A percentile compares a stretch with the other conserved stretches of the same genome.
Evolutionary conservation across 2,888 invertebrate species (phyloP).

Genomic region (Coelogynopora nodosa): DNA sequence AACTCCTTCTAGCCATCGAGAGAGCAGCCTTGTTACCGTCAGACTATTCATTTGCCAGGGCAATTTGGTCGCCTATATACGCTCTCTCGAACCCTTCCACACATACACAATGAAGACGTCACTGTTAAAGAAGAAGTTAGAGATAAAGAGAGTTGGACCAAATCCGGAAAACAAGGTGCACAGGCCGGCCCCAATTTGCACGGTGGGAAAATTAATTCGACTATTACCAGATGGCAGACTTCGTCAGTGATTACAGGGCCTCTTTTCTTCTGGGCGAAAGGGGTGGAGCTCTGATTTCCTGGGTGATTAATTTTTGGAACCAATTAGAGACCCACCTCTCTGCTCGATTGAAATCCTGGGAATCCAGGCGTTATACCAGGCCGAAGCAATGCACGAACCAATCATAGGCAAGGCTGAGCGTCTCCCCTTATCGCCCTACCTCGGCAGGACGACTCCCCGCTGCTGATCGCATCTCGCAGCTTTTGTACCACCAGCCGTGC

Average conservation of each 20-base stretch:
- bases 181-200: background rate
- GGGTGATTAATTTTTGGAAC: conserved; percentile 15
- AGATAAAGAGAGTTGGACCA: background rate
- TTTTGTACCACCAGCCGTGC: background rate
- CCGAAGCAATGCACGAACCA: background rate
- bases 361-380: background rate
- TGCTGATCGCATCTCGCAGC: background rate
- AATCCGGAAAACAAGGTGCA: too few species aligned
- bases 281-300: conserved; percentile 25
- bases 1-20: background rate
- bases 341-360: background rate
- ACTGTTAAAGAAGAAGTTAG: background rate
- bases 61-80: background rate
- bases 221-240: conserved; percentile 25
- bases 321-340: background rate
- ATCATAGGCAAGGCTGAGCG: background rate
- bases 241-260: background rate
- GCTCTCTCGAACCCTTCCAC: background rate
- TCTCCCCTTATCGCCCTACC: too few species aligned
- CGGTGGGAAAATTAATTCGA: background rate
- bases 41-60: background rate
- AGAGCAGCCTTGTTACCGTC: background rate
- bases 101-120: background rate
- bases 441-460: background rate
- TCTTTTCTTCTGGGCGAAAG: background rate